Evolutionary conservation across 2,113 vertebrate species (phyloP).

Genomic region (Eidolon helvum): DNA sequence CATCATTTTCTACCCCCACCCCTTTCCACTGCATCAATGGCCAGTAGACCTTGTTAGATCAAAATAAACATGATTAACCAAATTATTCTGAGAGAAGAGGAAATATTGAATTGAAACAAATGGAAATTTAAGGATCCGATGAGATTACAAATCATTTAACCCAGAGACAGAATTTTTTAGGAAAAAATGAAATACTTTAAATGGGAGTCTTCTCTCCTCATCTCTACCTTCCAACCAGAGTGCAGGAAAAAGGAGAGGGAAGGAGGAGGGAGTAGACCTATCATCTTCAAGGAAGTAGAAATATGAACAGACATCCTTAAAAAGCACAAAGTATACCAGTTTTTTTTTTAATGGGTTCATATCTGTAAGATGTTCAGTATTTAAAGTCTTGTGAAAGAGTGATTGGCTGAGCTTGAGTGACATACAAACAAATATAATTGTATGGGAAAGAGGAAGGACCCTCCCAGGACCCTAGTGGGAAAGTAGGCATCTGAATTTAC

Average conservation of each 20-base stretch:
- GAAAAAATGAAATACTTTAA: not conserved
- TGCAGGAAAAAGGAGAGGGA: not conserved
- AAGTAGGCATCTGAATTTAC: not conserved
- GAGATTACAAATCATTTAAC: not conserved
- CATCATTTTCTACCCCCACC: rapidly evolving
- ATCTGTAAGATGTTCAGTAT: not conserved
- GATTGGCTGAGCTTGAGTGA: not conserved
- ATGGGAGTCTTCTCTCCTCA: not conserved
- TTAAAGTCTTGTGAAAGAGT: not conserved
- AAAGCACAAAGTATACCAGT: not conserved
- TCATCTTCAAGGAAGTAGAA: not conserved
- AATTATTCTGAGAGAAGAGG: not conserved
- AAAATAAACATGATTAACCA: not conserved
- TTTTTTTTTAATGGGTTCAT: too few relatives aligned
- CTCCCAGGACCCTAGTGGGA: not conserved
- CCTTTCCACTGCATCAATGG: not conserved
- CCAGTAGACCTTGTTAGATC: not conserved
- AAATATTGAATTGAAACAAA: not conserved
- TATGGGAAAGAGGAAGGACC: too few relatives aligned
- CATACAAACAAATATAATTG: not conserved
- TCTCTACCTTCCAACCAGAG: not conserved
- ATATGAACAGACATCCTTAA: not conserved
- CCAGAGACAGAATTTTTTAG: not conserved
- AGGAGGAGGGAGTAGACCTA: not conserved
- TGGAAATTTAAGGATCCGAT: not conserved